These are phyloP conservation scores for Amphipoea lucens DNA, from an alignment of 2,888 invertebrate species.

Conservation along the genomic window DNA sequence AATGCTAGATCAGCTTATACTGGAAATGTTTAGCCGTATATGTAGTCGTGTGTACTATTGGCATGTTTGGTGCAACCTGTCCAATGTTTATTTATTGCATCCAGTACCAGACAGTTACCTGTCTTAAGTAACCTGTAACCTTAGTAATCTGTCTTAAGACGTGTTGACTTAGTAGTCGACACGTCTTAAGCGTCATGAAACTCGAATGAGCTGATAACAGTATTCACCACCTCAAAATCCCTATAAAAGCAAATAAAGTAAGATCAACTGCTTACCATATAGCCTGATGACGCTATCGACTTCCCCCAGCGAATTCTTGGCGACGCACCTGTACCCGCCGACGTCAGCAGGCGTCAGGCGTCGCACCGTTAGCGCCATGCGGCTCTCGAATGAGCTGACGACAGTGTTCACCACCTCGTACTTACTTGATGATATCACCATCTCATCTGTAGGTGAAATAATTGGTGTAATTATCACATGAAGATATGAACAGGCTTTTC, in stretches of 20 bases:
- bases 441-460: conserved; percentile 90
- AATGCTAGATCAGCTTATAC: no score
- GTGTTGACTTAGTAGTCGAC: no score
- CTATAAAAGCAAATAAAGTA: not conserved
- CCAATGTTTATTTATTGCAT: not conserved
- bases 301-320: conserved; percentile 96
- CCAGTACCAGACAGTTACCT: no score
- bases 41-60: no score
- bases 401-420: conserved; percentile 93
- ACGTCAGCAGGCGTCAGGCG: conserved; percentile 93
- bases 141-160: no score
- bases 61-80: not conserved
- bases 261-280: conserved; percentile 93
- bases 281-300: conserved; percentile 96
- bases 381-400: conserved; percentile 94
- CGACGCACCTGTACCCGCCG: conserved; percentile 96
- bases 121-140: no score
- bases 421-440: conserved; percentile 95
- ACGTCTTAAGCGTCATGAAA: no score
- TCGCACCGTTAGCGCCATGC: conserved; percentile 94
- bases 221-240: not conserved
- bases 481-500: not conserved
- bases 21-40: no score
- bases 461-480: not conserved
- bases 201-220: not conserved